phyloP scores from a whole-genome alignment of 2,888 invertebrate species.

The Germaria angustata region DNA sequence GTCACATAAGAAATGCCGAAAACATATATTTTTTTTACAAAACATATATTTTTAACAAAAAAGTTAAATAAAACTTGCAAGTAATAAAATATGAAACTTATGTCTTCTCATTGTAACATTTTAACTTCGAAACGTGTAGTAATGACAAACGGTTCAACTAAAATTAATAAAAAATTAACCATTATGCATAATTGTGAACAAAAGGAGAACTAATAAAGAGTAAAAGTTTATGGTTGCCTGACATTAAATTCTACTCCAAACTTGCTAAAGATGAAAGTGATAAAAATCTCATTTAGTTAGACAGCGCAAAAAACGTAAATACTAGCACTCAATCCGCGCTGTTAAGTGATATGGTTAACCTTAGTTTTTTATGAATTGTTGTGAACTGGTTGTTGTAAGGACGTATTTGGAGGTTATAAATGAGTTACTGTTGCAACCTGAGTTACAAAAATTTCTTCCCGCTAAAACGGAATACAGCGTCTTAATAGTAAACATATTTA shows the following conservation, averaged over 20 bases:
- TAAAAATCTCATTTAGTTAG: constrained; percentile 50
- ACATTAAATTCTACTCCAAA: constrained; percentile 12
- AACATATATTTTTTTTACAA: no score
- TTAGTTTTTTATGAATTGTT: neutral
- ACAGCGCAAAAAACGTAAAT: neutral
- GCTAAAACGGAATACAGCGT: no score
- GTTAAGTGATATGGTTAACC: neutral
- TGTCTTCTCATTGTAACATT: neutral
- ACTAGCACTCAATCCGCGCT: neutral
- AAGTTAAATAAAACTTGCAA: neutral
- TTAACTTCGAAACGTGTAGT: neutral
- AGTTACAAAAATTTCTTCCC: no score
- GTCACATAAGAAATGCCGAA: no score
- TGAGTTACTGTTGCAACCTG: no score
- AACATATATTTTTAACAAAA: no score
- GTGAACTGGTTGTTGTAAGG: no score
- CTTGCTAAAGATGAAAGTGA: constrained; percentile 45
- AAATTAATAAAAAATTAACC: constrained; percentile 27
- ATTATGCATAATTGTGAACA: constrained; percentile 14
- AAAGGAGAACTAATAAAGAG: constrained; percentile 3
- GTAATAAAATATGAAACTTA: neutral
- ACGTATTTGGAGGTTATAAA: no score
- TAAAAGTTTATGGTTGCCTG: constrained; percentile 28
- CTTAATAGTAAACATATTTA: no score
- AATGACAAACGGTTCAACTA: neutral